phyloP scores from a whole-genome alignment of 2,888 invertebrate species.

The Mamestra brassicae region DNA sequence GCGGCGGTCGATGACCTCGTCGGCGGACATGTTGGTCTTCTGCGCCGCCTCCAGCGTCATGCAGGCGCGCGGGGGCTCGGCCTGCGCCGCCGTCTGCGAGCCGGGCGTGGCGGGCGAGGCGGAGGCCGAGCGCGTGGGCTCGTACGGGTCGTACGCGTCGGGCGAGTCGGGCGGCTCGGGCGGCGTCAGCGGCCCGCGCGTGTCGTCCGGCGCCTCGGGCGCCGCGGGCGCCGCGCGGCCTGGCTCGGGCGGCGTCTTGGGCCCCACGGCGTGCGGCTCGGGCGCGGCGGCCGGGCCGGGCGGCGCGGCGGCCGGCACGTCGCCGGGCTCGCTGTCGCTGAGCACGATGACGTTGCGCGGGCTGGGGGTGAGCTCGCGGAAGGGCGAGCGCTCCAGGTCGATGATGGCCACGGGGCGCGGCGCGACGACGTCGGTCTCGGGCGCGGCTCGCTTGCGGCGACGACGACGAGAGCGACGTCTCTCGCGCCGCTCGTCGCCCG shows the following conservation, averaged over 20 bases:
- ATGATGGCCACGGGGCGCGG: slow-evolving; percentile 95
- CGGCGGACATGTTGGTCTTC: slow-evolving; percentile 87
- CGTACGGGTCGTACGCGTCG: slow-evolving; percentile 97
- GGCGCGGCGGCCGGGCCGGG: slow-evolving; percentile 52
- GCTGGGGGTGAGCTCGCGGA: slow-evolving; percentile 95
- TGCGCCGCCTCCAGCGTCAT: slow-evolving; percentile 88
- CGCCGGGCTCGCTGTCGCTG: slow-evolving; percentile 94
- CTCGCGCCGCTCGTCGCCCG: slow-evolving; percentile 68
- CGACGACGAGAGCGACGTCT: slow-evolving; percentile 71
- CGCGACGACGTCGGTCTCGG: slow-evolving; percentile 92
- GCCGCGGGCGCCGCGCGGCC: slow-evolving; percentile 86
- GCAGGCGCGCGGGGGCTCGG: slow-evolving; percentile 67
- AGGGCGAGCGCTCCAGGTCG: slow-evolving; percentile 96
- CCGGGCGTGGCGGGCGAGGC: slow-evolving; percentile 87
- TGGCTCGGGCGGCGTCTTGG: slow-evolving; percentile 92
- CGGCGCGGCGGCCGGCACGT: slow-evolving; percentile 79
- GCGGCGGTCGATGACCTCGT: slow-evolving; percentile 86
- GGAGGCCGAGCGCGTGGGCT: slow-evolving; percentile 96
- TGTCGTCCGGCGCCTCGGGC: slow-evolving; percentile 91
- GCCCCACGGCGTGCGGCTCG: slow-evolving; percentile 84
- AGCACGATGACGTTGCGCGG: slow-evolving; percentile 95
- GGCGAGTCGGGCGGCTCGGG: slow-evolving; percentile 92
- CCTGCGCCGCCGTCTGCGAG: slow-evolving; percentile 89
- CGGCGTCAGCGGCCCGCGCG: slow-evolving; percentile 93
- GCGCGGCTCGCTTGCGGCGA: slow-evolving; percentile 71